These are phyloP conservation scores for Sminthurides aquaticus DNA, from an alignment of 2,888 invertebrate species.

Conservation along the genomic window DNA sequence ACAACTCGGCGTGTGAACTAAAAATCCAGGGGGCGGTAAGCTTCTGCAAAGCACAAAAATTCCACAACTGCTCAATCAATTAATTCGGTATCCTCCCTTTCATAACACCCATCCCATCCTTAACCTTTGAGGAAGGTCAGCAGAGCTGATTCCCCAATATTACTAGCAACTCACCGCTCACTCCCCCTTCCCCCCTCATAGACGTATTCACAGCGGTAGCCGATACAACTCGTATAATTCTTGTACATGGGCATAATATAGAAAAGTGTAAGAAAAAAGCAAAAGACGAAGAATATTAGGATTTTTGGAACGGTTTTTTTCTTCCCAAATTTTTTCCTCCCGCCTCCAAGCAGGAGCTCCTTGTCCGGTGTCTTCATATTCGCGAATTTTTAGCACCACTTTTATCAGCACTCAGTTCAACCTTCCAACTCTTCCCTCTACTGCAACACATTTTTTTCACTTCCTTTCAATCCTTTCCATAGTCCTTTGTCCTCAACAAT, in stretches of 20 bases:
- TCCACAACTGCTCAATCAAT: too few species aligned
- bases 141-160: too few species aligned
- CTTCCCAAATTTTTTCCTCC: not conserved
- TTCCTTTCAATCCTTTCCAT: too few species aligned
- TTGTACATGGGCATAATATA: constrained; percentile 13
- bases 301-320: not conserved
- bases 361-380: not conserved
- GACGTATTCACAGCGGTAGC: not conserved
- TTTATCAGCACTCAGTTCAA: too few species aligned
- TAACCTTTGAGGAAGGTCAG: too few species aligned
- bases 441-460: too few species aligned
- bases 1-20: constrained; percentile 13
- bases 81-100: too few species aligned
- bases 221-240: not conserved
- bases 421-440: too few species aligned
- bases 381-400: too few species aligned
- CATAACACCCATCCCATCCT: too few species aligned
- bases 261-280: constrained; percentile 11
- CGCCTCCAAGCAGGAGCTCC: not conserved
- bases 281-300: not conserved
- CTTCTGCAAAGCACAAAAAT: constrained; percentile 2
- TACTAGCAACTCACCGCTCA: not conserved
- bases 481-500: too few species aligned
- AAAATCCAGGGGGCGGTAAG: constrained; percentile 1
- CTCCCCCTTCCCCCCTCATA: not conserved